Conservation (phyloP, 2,113 vertebrate species). For the Catharus fuscescens region DNA sequence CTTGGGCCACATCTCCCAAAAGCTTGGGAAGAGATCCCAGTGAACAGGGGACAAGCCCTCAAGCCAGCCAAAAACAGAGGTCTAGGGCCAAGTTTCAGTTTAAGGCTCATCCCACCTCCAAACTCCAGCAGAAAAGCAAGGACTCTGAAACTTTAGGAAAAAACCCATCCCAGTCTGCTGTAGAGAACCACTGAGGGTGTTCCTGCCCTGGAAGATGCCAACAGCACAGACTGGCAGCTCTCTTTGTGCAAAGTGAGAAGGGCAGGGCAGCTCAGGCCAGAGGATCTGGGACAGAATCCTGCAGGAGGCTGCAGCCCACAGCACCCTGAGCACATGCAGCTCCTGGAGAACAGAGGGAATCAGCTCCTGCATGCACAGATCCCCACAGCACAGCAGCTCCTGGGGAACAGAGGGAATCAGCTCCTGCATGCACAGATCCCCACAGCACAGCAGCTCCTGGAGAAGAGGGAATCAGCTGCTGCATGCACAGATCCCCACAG, state of each 20-base stretch:
- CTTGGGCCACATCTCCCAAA: background rate
- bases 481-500: background rate
- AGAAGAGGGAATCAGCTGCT: no score
- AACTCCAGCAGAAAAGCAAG: background rate
- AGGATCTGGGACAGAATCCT: accelerated
- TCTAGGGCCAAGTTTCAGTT: background rate
- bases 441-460: background rate
- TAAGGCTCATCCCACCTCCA: background rate
- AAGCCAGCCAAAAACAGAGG: background rate
- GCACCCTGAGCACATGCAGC: background rate
- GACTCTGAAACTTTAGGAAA: background rate
- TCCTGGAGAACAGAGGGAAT: background rate
- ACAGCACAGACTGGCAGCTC: background rate
- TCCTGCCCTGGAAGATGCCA: background rate
- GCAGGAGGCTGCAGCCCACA: accelerated
- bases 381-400: no score
- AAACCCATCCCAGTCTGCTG: background rate
- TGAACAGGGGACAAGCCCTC: background rate
- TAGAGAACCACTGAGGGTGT: accelerated
- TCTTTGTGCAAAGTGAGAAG: background rate
- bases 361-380: no score
- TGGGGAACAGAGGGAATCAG: no score
- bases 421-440: no score
- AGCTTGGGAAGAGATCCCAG: background rate
- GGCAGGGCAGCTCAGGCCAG: background rate